Base-by-base conservation (phyloP, 2,797 vertebrate species). In the Neoniphon sammara region DNA sequence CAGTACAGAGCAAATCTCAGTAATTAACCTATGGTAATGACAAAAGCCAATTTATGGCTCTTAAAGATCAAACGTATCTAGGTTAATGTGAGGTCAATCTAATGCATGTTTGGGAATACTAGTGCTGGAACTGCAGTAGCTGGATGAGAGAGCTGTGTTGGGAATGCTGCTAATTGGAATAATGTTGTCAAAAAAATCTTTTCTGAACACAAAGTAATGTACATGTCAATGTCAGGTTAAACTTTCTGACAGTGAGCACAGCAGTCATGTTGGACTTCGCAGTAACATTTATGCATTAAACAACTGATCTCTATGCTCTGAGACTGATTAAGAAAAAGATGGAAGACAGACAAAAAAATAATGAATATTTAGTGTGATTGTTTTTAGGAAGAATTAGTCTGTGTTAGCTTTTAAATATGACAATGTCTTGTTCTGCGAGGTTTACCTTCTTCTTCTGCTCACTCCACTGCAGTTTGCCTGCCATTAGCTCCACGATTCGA, bases 11-110 rank as follows among this genome's bases (percentile, higher is more conserved):
- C 86, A 92, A 92, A 93, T 92, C 90, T 91, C 90, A 88, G 91
- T 93, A 92, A 93, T 93, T 93, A 93, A 93, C 93, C 92, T 93
- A 93, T 93, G 93, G 92, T 93, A 93, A 93, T 93, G 92, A 93
- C 91, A 92, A 93, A 93, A 93, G 92, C 91, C 91, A 93, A 92
- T 93, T 93, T 93, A 93, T 92, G 92, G 90, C 89, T 92, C 89
- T 92, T 92, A 93, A 93, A 93, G 93, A 93, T 93, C 93, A 93
- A 93, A 93, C 91, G 88, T 93, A 92, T 92, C 88, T 91, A 91
- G 92, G 91, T 94, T 93, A 93, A 93, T 93, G 87, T 92, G 91
- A 92, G 93, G 93, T 92, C 91, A 93, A 89, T 90, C 87, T 87
- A 91, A 94, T 88, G 90, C 92, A 92, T 92, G 92, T 83, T 83